Evolutionary conservation across 1,140 invertebrate genomes (phyloP).

Genomic region (Bombyx mori): ASM3026992v2 NC_085122.1:7549501-7550000

Average conservation of each 20-base stretch:
- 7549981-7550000: background rate
- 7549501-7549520: too few relatives aligned
- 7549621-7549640: too few relatives aligned
- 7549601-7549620: too few relatives aligned
- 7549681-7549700: too few relatives aligned
- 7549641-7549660: too few relatives aligned
- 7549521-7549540: too few relatives aligned
- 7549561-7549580: too few relatives aligned
- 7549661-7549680: too few relatives aligned
- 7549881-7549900: slow-evolving; percentile 5
- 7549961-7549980: background rate
- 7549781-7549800: slow-evolving; percentile 29
- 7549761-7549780: slow-evolving; percentile 49
- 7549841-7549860: background rate
- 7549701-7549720: background rate
- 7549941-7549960: background rate
- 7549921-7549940: slow-evolving; percentile 2
- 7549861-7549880: slow-evolving; percentile 1
- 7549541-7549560: too few relatives aligned
- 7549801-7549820: slow-evolving; percentile 26
- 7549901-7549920: slow-evolving; percentile 4
- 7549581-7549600: too few relatives aligned
- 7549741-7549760: slow-evolving; percentile 35
- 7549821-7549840: slow-evolving; percentile 8
- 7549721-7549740: slow-evolving; percentile 23